Percentiles rank a stretch among this genome's conserved stretches.
Evolutionary conservation across 2,113 vertebrate genomes (phyloP).

Genomic region (Corvus hawaiiensis): DNA sequence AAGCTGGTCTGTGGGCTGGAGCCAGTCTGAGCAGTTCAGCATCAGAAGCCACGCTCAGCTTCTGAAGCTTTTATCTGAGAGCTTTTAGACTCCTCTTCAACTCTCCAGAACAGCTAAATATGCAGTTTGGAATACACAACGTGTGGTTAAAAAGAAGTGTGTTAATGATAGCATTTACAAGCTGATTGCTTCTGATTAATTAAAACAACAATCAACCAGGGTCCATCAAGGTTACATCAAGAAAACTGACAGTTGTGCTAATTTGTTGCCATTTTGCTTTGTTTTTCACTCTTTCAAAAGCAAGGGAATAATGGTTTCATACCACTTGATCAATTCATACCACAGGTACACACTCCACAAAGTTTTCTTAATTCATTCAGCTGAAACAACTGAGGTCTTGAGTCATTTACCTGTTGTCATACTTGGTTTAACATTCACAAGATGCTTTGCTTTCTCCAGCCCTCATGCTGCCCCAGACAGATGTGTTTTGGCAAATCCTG

Average conservation of each 20-base stretch:
- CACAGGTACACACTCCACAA: neutral
- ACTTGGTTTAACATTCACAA: neutral
- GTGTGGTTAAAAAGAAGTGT: neutral
- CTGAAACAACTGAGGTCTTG: neutral
- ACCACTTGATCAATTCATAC: neutral
- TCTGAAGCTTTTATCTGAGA: neutral
- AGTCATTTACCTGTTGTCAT: neutral
- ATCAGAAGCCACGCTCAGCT: neutral
- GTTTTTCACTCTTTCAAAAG: neutral
- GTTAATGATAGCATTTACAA: conserved; percentile 23
- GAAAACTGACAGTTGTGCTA: neutral
- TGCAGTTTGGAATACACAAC: neutral
- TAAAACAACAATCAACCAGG: neutral
- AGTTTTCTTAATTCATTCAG: neutral
- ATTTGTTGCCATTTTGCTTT: neutral
- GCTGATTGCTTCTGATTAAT: conserved; percentile 37
- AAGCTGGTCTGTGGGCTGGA: neutral
- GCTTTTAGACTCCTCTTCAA: neutral
- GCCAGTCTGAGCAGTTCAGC: neutral
- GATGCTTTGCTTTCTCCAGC: neutral
- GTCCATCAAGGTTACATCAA: neutral
- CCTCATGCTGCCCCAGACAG: neutral
- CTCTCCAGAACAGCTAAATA: neutral
- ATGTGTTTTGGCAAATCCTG: neutral
- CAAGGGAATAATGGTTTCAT: neutral